A percentile compares a stretch with the other conserved stretches of the same genome.
These are phyloP conservation scores for Alectoris magna DNA, from an alignment of 2,797 vertebrate genomes.

Conservation along the genomic window DNA sequence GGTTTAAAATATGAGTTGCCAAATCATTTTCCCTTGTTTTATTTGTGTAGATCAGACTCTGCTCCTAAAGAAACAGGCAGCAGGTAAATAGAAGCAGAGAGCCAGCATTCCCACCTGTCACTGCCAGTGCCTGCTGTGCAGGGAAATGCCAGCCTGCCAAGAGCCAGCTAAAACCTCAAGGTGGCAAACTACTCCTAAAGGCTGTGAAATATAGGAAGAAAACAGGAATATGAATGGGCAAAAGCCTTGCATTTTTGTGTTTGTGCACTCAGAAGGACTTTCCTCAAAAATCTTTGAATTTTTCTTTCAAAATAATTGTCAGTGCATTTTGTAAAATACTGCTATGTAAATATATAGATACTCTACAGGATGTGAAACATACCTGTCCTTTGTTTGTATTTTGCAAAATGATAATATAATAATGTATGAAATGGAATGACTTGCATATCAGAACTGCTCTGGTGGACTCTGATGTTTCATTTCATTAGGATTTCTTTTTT, in stretches of 20 bases:
- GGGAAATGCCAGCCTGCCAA: slow-evolving; percentile 21
- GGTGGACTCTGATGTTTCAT: not conserved
- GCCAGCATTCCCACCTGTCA: slow-evolving; percentile 47
- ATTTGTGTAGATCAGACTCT: not conserved
- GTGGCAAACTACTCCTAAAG: slow-evolving; percentile 20
- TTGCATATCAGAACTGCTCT: not conserved
- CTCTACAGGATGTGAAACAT: not conserved
- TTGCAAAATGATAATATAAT: not conserved
- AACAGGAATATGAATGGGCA: slow-evolving; percentile 10
- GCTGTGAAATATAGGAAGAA: slow-evolving; percentile 3
- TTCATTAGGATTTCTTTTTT: not conserved
- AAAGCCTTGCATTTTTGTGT: not conserved
- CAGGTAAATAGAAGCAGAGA: slow-evolving; percentile 36
- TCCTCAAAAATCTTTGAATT: not conserved
- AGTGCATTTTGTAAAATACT: not conserved
- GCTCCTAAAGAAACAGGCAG: slow-evolving; percentile 45
- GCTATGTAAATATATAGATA: not conserved
- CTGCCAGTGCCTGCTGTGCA: slow-evolving; percentile 38
- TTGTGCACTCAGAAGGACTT: not conserved
- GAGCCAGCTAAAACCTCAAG: slow-evolving; percentile 44
- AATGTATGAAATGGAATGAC: not conserved
- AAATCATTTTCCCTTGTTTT: slow-evolving; percentile 9
- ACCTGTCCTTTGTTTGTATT: not conserved
- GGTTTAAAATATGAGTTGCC: slow-evolving; percentile 52
- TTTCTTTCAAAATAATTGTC: not conserved